phyloP scores from a whole-genome alignment of 2,888 invertebrate genomes.

The Scaptomyza cyrtandrae region DNA sequence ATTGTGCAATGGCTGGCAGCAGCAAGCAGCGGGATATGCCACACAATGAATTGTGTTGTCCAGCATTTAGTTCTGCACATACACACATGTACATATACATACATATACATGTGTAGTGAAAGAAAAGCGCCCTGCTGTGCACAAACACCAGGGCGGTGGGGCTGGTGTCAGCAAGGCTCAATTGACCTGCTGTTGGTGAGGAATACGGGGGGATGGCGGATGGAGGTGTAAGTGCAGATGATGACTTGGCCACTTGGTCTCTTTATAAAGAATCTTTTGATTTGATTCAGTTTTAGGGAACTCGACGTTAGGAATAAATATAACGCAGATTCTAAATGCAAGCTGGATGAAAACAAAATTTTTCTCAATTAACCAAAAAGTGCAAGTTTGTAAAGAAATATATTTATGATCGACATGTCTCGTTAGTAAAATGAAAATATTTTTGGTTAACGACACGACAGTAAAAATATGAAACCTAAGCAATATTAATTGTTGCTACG shows the following conservation, averaged over 20 bases:
- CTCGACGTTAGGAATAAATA: slow-evolving; percentile 11
- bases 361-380: slow-evolving; percentile 15
- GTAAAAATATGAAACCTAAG: no score
- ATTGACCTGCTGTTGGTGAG: slow-evolving; percentile 38
- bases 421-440: no score
- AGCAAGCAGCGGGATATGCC: slow-evolving; percentile 71
- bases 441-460: no score
- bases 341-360: slow-evolving; percentile 14
- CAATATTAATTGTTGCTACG: no score
- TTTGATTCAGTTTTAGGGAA: slow-evolving; percentile 17
- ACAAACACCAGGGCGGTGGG: background rate
- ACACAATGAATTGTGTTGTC: slow-evolving; percentile 79
- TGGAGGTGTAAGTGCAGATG: slow-evolving; percentile 29
- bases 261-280: slow-evolving; percentile 28
- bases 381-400: background rate
- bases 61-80: slow-evolving; percentile 72
- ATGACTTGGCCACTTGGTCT: slow-evolving; percentile 41
- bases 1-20: slow-evolving; percentile 38
- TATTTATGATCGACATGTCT: no score
- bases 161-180: slow-evolving; percentile 18
- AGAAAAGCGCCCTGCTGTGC: slow-evolving; percentile 51
- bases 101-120: slow-evolving; percentile 13
- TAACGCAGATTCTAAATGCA: background rate
- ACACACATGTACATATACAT: slow-evolving; percentile 15
- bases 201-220: background rate